These are phyloP conservation scores for Epinephelus lanceolatus DNA, from an alignment of 2,113 vertebrate genomes.

Conservation along the genomic window DNA sequence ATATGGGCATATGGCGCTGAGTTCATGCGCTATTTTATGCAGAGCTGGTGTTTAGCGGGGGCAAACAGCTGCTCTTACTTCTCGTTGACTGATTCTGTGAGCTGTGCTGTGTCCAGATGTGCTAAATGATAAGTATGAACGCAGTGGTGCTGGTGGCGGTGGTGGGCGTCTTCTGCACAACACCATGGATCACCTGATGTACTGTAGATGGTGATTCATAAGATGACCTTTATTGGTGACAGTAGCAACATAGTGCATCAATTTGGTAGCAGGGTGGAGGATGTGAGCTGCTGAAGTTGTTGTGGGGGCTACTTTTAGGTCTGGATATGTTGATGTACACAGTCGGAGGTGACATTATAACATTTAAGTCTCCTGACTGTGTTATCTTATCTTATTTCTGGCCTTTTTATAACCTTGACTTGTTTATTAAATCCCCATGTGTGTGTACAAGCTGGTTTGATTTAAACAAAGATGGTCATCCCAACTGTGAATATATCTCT, in stretches of 20 bases:
- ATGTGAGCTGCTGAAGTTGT: background rate
- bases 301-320: background rate
- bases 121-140: conserved; percentile 8
- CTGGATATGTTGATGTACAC: background rate
- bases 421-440: background rate
- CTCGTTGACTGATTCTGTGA: conserved; percentile 1
- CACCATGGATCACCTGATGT: conserved; percentile 38
- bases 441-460: conserved; percentile 7
- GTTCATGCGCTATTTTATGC: conserved; percentile 46
- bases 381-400: background rate
- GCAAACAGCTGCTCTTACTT: conserved; percentile 26
- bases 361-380: background rate
- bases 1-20: conserved; percentile 27
- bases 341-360: background rate
- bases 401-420: conserved; percentile 1
- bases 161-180: conserved; percentile 19
- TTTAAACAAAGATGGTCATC: conserved; percentile 41
- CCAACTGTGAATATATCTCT: conserved; percentile 27
- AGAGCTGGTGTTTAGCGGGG: background rate
- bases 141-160: background rate
- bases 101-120: background rate
- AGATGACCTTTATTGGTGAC: conserved; percentile 23
- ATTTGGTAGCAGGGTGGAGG: conserved; percentile 11
- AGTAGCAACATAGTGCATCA: conserved; percentile 15
- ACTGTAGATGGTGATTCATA: conserved; percentile 21